Evolutionary conservation across 2,797 vertebrate genomes (phyloP).

Genomic region (Sebastes variabilis): DNA sequence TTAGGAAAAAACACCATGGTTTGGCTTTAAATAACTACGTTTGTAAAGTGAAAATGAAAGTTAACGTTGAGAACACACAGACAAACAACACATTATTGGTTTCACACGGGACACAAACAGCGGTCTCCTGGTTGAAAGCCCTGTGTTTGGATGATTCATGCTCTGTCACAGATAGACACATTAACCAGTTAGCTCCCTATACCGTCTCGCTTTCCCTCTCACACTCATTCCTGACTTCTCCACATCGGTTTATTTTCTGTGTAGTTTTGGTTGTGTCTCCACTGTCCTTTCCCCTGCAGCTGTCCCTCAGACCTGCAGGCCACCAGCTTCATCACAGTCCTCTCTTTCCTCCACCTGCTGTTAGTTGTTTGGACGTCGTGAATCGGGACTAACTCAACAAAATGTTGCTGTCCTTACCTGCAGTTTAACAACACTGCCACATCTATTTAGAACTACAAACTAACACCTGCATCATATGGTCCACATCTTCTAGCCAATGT

Average conservation of each 20-base stretch:
- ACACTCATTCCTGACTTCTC: neutral
- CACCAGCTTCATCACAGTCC: neutral
- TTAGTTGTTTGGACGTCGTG: neutral
- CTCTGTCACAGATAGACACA: neutral
- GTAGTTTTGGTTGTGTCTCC: neutral
- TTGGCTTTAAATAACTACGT: too few relatives aligned
- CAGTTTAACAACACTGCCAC: neutral
- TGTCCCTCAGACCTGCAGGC: constrained; percentile 1
- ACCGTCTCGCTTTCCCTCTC: neutral
- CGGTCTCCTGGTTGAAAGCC: too few relatives aligned
- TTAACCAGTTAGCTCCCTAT: neutral
- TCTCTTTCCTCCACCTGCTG: neutral
- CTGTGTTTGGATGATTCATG: neutral
- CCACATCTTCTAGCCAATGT: neutral
- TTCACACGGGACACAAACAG: too few relatives aligned
- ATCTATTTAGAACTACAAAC: neutral
- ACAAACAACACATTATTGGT: too few relatives aligned
- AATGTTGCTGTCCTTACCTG: neutral
- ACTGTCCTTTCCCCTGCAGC: neutral
- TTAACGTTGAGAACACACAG: too few relatives aligned
- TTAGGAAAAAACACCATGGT: too few relatives aligned
- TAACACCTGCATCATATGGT: neutral
- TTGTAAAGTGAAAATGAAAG: too few relatives aligned
- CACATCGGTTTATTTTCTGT: neutral
- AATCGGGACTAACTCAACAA: too few relatives aligned